phyloP scores from a whole-genome alignment of 2,113 vertebrate genomes.

The Podilymbus podiceps region DNA sequence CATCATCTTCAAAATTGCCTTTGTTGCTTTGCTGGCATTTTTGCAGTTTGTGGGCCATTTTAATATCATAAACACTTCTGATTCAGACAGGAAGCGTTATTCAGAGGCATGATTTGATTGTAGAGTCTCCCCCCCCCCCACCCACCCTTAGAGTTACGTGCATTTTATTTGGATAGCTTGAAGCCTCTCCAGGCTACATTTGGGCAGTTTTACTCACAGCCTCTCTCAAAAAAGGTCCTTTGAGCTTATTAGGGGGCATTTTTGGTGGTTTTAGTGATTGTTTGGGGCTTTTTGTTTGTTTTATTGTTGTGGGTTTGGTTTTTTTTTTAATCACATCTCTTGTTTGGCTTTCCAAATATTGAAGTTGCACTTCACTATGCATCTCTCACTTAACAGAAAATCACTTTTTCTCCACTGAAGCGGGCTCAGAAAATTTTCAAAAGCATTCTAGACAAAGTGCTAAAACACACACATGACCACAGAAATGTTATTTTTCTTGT shows the following conservation, averaged over 20 bases:
- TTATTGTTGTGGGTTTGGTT: too few relatives aligned
- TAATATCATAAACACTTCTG: not conserved
- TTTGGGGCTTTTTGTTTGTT: not conserved
- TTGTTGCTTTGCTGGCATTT: not conserved
- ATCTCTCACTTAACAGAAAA: not conserved
- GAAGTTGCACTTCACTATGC: accelerated
- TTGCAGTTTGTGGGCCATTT: not conserved
- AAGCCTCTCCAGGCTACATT: not conserved
- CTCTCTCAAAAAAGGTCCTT: not conserved
- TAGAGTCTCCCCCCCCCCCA: accelerated
- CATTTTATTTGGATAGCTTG: not conserved
- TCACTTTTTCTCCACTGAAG: not conserved
- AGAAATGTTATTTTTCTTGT: not conserved
- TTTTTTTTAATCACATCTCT: not conserved
- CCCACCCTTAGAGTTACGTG: not conserved
- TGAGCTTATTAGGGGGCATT: not conserved
- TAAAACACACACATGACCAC: not conserved
- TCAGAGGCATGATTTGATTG: accelerated
- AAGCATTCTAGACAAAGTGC: not conserved
- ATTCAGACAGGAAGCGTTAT: not conserved
- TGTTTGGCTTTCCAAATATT: not conserved
- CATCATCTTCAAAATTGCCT: accelerated
- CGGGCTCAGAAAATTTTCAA: not conserved
- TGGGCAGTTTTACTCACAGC: not conserved
- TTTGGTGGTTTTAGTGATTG: not conserved